Evolutionary conservation across 2,113 vertebrate species (phyloP).

Genomic region (Nothobranchius furzeri): DNA sequence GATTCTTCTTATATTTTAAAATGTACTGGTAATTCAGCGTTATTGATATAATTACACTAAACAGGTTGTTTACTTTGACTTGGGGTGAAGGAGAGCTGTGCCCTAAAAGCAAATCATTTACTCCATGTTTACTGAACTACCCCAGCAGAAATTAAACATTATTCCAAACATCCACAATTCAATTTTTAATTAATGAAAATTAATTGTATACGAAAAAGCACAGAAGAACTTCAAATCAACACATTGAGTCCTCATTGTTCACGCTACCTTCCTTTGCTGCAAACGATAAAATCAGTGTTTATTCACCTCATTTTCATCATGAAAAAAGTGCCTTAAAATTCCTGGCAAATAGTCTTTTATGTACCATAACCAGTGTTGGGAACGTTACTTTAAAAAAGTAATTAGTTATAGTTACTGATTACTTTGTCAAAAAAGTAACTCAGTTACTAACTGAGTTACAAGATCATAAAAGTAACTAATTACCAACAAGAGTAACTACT

Average conservation of each 20-base stretch:
- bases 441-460: no score
- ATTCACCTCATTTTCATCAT: slow-evolving; percentile 16
- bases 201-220: not conserved
- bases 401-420: no score
- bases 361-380: slow-evolving; percentile 1
- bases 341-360: not conserved
- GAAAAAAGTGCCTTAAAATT: not conserved
- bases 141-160: slow-evolving; percentile 6
- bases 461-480: no score
- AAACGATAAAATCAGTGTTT: slow-evolving; percentile 9
- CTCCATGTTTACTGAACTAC: slow-evolving; percentile 18
- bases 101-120: not conserved
- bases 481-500: no score
- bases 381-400: no score
- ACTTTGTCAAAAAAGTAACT: no score
- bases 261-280: not conserved
- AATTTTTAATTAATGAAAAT: slow-evolving; percentile 5
- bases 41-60: not conserved
- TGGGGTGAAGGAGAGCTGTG: not conserved
- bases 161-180: not conserved
- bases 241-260: not conserved
- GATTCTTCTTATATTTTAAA: not conserved
- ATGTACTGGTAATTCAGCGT: not conserved
- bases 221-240: not conserved
- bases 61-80: not conserved